Evolutionary conservation across 1,140 invertebrate species (phyloP).

Genomic region (Cotesia typhae): DNA sequence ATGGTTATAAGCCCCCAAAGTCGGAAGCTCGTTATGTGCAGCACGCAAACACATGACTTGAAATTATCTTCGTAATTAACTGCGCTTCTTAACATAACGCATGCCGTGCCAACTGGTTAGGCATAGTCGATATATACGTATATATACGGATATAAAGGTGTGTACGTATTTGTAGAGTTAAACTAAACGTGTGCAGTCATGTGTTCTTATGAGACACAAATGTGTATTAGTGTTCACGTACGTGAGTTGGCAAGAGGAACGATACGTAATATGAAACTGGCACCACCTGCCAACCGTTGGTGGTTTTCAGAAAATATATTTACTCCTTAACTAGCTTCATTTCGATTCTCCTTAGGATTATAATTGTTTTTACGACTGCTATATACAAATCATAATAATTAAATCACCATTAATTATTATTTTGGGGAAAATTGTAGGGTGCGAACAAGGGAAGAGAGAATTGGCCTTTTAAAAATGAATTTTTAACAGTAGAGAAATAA

Average conservation of each 20-base stretch:
- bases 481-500: no score
- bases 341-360: background rate
- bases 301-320: conserved; percentile 22
- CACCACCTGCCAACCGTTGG: conserved; percentile 55
- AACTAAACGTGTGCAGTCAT: conserved; percentile 42
- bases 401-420: no score
- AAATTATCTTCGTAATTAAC: conserved; percentile 68
- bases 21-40: conserved; percentile 64
- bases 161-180: conserved; percentile 52
- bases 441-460: no score
- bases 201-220: conserved; percentile 8
- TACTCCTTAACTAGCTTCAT: background rate
- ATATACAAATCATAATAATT: background rate
- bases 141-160: background rate
- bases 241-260: conserved; percentile 50
- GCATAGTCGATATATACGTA: conserved; percentile 45
- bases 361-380: conserved; percentile 4
- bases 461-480: no score
- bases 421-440: no score
- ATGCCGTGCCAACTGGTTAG: conserved; percentile 63
- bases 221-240: conserved; percentile 9
- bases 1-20: conserved; percentile 48
- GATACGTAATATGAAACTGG: conserved; percentile 62
- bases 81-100: conserved; percentile 66
- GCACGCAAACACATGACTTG: conserved; percentile 63